Evolutionary conservation across 2,797 vertebrate genomes (phyloP).

Genomic region (Phoeniculus purpureus): DNA sequence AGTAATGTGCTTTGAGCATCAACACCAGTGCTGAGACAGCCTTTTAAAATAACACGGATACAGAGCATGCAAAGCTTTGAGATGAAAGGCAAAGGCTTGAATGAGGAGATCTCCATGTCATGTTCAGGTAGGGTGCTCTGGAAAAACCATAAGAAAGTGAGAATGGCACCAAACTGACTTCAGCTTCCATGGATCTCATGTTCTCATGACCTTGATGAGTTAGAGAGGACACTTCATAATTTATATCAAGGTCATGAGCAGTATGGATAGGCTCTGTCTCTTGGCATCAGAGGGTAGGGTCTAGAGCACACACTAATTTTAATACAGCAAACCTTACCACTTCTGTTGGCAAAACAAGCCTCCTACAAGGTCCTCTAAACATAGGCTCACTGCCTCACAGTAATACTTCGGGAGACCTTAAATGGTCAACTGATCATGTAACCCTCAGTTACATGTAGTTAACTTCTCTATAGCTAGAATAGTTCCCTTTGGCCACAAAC

Average conservation of each 20-base stretch:
- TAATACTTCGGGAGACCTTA: background rate
- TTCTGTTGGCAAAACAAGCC: conserved; percentile 4
- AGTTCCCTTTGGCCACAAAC: background rate
- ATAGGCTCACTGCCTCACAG: background rate
- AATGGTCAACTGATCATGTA: background rate
- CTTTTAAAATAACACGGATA: background rate
- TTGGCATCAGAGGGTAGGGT: background rate
- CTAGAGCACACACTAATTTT: background rate
- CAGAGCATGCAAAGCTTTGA: background rate
- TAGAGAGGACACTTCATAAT: background rate
- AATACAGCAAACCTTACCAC: background rate
- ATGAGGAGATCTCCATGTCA: background rate
- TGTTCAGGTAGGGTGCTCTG: background rate
- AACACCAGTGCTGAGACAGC: background rate
- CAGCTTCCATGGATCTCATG: background rate
- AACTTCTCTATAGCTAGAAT: background rate
- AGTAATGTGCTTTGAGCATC: background rate
- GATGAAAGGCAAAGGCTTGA: background rate
- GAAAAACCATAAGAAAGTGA: background rate
- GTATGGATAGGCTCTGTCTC: background rate
- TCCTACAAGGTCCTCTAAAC: background rate
- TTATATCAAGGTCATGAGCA: background rate
- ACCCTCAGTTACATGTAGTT: background rate
- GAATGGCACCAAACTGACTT: background rate
- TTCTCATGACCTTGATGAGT: background rate